Percentiles rank a stretch among this genome's conserved stretches.
These are phyloP conservation scores for Sphenopsis melanotis DNA, from an alignment of 2,797 vertebrate species.

Conservation along the genomic window DNA sequence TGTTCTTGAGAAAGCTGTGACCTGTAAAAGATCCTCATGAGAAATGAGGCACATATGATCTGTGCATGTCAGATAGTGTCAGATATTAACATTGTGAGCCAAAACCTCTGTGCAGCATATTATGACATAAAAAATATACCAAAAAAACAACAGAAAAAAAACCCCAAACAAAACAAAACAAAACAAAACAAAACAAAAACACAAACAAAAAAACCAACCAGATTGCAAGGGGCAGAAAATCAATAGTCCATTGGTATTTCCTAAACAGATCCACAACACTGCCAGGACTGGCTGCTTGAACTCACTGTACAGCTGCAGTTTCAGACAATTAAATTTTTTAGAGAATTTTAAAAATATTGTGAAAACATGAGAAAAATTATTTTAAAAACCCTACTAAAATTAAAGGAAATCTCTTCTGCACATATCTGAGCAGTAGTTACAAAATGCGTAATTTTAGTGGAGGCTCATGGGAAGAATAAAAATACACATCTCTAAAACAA, in stretches of 20 bases:
- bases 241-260: not conserved
- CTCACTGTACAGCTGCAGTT: not conserved
- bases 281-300: not conserved
- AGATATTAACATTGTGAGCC: not conserved
- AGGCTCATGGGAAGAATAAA: not conserved
- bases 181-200: no score
- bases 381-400: not conserved
- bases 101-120: not conserved
- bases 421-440: not conserved
- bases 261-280: not conserved
- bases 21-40: not conserved
- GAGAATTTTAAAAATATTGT: not conserved
- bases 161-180: no score
- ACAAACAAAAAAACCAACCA: not conserved
- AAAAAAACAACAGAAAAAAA: no score
- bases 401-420: not conserved
- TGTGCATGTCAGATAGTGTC: not conserved
- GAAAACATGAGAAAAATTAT: not conserved
- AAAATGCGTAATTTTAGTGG: not conserved
- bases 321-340: not conserved
- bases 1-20: not conserved
- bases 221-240: not conserved
- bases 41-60: not conserved
- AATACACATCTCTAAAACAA: not conserved
- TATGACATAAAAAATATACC: not conserved